Conservation (phyloP, 2,888 invertebrate genomes). For the Bombylius discolor region DNA sequence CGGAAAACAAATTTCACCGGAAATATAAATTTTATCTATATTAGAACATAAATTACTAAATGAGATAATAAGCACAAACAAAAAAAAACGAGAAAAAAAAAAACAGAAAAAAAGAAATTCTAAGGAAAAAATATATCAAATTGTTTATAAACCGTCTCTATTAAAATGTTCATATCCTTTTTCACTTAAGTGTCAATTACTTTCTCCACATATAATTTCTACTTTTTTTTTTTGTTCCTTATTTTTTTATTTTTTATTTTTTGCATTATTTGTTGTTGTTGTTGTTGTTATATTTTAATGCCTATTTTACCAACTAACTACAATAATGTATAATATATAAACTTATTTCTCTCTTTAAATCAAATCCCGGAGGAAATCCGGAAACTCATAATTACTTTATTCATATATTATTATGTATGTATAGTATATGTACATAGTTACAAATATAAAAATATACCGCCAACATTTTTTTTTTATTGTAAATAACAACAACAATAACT, state of each 20-base stretch:
- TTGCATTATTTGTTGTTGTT: no score
- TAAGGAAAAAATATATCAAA: not conserved
- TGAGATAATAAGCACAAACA: no score
- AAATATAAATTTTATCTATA: not conserved
- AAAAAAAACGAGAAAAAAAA: no score
- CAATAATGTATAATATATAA: no score
- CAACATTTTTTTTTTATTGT: not conserved
- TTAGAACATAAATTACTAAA: no score
- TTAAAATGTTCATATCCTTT: not conserved
- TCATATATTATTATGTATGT: not conserved
- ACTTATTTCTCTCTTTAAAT: not conserved
- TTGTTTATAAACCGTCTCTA: not conserved
- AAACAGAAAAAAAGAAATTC: not conserved
- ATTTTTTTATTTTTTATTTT: no score
- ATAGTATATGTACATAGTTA: no score
- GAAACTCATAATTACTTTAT: not conserved
- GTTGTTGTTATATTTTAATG: not conserved
- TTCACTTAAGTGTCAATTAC: not conserved
- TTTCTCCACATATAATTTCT: not conserved
- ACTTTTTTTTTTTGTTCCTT: no score
- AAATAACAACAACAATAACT: no score
- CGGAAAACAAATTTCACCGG: not conserved
- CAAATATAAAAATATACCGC: not conserved
- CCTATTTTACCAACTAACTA: not conserved
- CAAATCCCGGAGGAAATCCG: not conserved